phyloP scores from a whole-genome alignment of 2,888 invertebrate genomes.

The Trichogramma dendrolimi region DNA sequence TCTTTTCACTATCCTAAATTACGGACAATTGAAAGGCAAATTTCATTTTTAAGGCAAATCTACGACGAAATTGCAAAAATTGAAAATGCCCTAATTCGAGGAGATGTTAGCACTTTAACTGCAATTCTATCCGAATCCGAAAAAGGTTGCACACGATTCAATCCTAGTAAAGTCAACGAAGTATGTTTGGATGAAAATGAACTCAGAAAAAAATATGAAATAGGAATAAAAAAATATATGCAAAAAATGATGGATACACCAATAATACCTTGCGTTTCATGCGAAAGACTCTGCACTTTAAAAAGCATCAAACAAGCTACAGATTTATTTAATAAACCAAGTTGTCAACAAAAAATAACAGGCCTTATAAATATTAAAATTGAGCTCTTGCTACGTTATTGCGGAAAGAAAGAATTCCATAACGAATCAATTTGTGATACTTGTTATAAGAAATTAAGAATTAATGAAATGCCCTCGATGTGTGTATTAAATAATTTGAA shows the following conservation, averaged over 20 bases:
- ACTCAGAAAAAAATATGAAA: conserved; percentile 19
- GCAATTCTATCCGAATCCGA: too few species aligned
- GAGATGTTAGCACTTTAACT: too few species aligned
- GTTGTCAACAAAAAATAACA: too few species aligned
- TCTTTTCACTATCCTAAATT: conserved; percentile 27
- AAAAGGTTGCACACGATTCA: too few species aligned
- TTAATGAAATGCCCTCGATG: conserved; percentile 29
- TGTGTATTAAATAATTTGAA: conserved; percentile 31
- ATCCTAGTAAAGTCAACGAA: conserved; percentile 13
- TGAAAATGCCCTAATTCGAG: too few species aligned
- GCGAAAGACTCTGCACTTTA: conserved; percentile 33
- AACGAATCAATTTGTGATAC: conserved; percentile 5
- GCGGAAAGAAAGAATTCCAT: background rate
- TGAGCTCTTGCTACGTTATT: too few species aligned
- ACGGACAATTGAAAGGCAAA: background rate
- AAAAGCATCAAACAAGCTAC: too few species aligned
- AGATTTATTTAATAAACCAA: too few species aligned
- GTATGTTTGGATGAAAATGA: conserved; percentile 27
- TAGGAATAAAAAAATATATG: conserved; percentile 26
- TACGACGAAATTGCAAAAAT: too few species aligned
- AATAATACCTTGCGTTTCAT: conserved; percentile 26
- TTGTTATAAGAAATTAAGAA: conserved; percentile 7
- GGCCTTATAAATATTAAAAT: too few species aligned
- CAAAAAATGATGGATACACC: conserved; percentile 29
- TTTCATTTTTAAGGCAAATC: too few species aligned